These are phyloP conservation scores for Glyptemys insculpta DNA, from an alignment of 2,797 vertebrate genomes.

Conservation along the genomic window DNA sequence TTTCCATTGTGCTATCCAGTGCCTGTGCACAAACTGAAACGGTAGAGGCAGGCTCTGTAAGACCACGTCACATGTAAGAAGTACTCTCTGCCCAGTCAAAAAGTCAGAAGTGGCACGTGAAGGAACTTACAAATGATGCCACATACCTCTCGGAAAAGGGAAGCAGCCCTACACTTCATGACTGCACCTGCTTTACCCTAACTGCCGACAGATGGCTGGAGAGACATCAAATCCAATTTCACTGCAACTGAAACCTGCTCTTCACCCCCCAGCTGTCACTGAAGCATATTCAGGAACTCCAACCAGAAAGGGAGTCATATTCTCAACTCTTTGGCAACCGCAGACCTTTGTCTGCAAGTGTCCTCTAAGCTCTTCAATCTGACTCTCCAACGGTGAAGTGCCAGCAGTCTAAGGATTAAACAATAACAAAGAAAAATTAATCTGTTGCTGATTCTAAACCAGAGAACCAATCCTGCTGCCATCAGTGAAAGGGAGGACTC, in stretches of 20 bases:
- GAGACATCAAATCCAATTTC: slow-evolving; percentile 9
- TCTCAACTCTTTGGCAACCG: slow-evolving; percentile 3
- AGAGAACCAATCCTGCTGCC: background rate
- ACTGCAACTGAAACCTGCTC: background rate
- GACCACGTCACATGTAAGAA: background rate
- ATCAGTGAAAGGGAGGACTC: accelerated
- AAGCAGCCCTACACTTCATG: slow-evolving; percentile 60
- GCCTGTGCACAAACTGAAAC: background rate
- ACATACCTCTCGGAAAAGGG: background rate
- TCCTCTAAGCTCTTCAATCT: background rate
- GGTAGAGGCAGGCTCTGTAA: background rate
- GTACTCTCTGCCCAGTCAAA: background rate
- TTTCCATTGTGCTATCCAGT: background rate
- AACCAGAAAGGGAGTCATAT: slow-evolving; percentile 18
- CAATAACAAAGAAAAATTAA: background rate
- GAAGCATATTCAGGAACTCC: slow-evolving; percentile 19
- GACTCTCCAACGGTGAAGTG: background rate
- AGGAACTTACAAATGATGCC: slow-evolving; percentile 15
- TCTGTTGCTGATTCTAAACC: background rate
- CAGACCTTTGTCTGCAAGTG: background rate
- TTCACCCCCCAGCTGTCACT: accelerated
- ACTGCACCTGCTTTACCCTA: slow-evolving; percentile 50
- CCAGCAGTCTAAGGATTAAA: background rate
- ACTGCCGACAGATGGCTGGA: slow-evolving; percentile 36
- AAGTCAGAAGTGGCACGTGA: background rate